Evolutionary conservation across 2,113 vertebrate genomes (phyloP).

Genomic region (Chaenogobius annularis): DNA sequence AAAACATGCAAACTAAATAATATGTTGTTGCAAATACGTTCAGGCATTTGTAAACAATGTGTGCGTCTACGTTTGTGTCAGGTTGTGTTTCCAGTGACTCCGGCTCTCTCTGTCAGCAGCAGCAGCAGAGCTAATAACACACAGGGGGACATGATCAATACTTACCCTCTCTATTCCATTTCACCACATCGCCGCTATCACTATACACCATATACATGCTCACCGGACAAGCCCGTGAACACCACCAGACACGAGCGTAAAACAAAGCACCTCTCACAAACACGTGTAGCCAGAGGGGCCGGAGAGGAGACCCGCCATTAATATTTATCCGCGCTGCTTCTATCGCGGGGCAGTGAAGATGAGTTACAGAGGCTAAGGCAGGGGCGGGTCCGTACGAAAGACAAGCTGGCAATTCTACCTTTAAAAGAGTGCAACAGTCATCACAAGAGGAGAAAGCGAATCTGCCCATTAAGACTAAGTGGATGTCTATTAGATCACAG

Average conservation of each 20-base stretch:
- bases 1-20: constrained; percentile 43
- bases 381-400: constrained; percentile 53
- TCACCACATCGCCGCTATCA: constrained; percentile 65
- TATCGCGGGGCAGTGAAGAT: constrained; percentile 38
- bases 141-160: constrained; percentile 73
- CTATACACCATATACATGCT: constrained; percentile 20
- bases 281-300: constrained; percentile 57
- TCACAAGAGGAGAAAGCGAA: constrained; percentile 72
- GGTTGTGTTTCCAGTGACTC: constrained; percentile 48
- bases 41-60: constrained; percentile 8
- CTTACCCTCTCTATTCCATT: constrained; percentile 74
- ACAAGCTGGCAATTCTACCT: constrained; percentile 71
- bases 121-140: constrained; percentile 71
- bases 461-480: constrained; percentile 78
- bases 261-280: constrained; percentile 51
- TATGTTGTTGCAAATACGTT: constrained; percentile 24
- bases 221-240: constrained; percentile 10
- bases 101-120: constrained; percentile 60
- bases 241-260: constrained; percentile 28
- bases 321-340: constrained; percentile 59
- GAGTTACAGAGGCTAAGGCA: constrained; percentile 32
- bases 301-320: constrained; percentile 50
- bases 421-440: constrained; percentile 72
- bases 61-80: constrained; percentile 8
- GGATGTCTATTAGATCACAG: constrained; percentile 78